These are phyloP conservation scores for Polypterus senegalus DNA, from an alignment of 2,113 vertebrate genomes.

Conservation along the genomic window DNA sequence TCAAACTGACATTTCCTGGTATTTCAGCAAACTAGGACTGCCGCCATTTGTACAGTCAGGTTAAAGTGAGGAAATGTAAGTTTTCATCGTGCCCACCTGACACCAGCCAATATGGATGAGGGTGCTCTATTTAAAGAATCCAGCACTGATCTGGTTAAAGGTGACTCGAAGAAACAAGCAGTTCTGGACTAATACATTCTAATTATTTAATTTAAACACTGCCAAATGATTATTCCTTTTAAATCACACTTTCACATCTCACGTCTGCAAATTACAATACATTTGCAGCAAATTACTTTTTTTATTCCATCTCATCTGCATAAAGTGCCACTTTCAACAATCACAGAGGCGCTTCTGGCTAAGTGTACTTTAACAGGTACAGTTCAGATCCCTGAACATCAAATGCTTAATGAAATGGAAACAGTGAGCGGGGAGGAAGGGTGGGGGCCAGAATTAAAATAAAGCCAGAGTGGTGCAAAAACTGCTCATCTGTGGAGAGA, in stretches of 20 bases:
- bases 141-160: conserved; percentile 13
- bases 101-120: too few relatives aligned
- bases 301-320: conserved; percentile 29
- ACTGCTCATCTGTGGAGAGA: conserved; percentile 1
- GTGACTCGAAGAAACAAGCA: conserved; percentile 18
- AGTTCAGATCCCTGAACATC: conserved; percentile 33
- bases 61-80: too few relatives aligned
- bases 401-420: conserved; percentile 34
- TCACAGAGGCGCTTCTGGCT: conserved; percentile 28
- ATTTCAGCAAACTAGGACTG: too few relatives aligned
- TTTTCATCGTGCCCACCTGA: too few relatives aligned
- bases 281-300: conserved; percentile 30
- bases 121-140: not conserved
- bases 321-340: conserved; percentile 27
- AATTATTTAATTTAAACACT: conserved; percentile 40
- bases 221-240: conserved; percentile 38
- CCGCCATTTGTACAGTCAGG: too few relatives aligned
- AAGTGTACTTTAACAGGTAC: conserved; percentile 29
- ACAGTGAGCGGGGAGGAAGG: conserved; percentile 4
- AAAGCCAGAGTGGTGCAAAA: conserved; percentile 8
- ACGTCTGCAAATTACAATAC: conserved; percentile 35
- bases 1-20: too few relatives aligned
- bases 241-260: conserved; percentile 37
- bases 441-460: conserved; percentile 17
- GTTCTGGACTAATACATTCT: conserved; percentile 29